phyloP scores from a whole-genome alignment of 2,797 vertebrate genomes.

The Sibirionetta formosa region DNA sequence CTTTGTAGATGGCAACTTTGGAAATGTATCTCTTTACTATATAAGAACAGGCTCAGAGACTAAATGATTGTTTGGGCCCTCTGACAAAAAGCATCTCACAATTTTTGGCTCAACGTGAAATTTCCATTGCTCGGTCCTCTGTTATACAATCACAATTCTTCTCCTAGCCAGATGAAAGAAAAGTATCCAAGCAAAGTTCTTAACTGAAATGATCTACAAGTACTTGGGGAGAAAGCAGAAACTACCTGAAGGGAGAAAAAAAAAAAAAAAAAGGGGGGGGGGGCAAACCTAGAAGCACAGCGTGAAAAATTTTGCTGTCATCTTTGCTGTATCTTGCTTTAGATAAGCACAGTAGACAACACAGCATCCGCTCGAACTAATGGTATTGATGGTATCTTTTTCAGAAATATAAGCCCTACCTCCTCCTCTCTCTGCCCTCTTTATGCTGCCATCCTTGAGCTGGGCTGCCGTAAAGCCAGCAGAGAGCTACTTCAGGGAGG shows the following conservation, averaged over 20 bases:
- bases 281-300: background rate
- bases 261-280: rapidly evolving
- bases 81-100: background rate
- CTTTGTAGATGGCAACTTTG: background rate
- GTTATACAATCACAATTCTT: background rate
- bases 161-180: background rate
- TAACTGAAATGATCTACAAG: background rate
- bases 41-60: background rate
- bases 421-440: background rate
- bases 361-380: background rate
- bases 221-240: background rate
- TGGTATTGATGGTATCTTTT: background rate
- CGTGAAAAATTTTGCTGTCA: background rate
- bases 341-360: background rate
- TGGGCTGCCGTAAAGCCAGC: background rate
- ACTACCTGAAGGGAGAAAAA: background rate
- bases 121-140: background rate
- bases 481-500: background rate
- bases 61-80: background rate
- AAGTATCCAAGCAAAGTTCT: background rate
- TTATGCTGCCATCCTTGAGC: background rate
- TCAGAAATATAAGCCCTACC: background rate
- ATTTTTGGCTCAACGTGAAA: background rate
- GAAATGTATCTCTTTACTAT: slow-evolving; percentile 5
- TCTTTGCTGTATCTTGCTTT: background rate